Evolutionary conservation across 2,113 vertebrate genomes (phyloP).

Genomic region (Sialia sialis): DNA sequence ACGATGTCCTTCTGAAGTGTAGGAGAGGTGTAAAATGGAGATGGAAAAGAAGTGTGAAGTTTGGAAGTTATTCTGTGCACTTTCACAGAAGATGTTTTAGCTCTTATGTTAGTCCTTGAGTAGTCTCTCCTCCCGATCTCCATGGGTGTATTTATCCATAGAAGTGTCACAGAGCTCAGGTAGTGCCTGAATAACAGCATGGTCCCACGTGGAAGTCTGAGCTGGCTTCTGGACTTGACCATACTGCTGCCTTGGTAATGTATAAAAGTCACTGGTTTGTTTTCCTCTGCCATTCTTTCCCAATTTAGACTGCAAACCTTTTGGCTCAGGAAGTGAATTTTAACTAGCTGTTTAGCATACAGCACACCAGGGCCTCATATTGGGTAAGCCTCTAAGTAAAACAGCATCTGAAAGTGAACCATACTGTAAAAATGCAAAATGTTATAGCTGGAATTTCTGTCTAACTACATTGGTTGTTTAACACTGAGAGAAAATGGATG

Average conservation of each 20-base stretch:
- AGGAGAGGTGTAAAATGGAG: not conserved
- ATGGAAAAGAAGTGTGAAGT: not conserved
- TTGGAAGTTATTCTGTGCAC: not conserved
- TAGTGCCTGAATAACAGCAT: not conserved
- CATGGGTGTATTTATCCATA: not conserved
- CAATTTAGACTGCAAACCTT: not conserved
- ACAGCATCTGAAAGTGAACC: not conserved
- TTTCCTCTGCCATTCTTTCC: not conserved
- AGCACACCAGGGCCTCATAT: not conserved
- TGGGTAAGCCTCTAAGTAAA: not conserved
- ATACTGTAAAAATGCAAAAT: not conserved
- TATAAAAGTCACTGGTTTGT: not conserved
- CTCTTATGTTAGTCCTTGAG: not conserved
- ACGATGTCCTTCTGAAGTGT: not conserved
- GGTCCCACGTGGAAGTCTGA: rapidly evolving
- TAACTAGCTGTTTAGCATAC: not conserved
- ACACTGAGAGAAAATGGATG: not conserved
- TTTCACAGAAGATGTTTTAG: not conserved
- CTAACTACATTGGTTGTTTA: not conserved
- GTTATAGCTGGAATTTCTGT: not conserved
- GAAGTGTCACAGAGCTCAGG: not conserved
- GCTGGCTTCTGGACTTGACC: not conserved
- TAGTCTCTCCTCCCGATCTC: not conserved
- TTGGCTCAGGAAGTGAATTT: not conserved
- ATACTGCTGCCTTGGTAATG: not conserved